Base-by-base conservation (phyloP, 2,888 invertebrate species). In the Enoplolaimus lenunculus region DNA sequence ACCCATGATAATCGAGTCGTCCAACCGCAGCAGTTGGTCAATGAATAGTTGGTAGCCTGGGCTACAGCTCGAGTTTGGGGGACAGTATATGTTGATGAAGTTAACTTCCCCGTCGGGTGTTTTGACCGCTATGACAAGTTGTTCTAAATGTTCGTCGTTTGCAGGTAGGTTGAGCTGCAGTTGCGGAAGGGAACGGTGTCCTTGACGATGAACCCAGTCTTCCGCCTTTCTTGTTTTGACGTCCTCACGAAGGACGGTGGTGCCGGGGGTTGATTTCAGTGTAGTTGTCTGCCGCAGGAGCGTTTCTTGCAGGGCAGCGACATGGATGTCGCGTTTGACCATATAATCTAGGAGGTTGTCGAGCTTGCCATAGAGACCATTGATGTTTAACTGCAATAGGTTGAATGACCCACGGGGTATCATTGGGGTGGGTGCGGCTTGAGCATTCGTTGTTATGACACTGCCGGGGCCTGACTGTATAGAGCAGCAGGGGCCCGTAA, bases 291-390 rank as follows among this genome's bases (percentile, higher is more conserved):
- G 16, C 7, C 7, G n/a, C 13, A 62, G 62, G 7, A 13, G 7
- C 7, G 62, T n/a, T 31, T 62, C 62, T 62, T 62, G n/a, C 7
- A 62, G 7, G 28, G 62, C 62, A 62, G 62, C 62, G 7, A 62
- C 62, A 31, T 62, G 7, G 62, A 62, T 62, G n/a, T 62, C n/a
- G n/a, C n/a, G 62, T 29, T 13, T n/a, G 62, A 13, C n/a, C 28
- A 62, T 31, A 31, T 16, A 13, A 62, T 62, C 7, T 29, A 62
- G 28, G 7, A 62, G 62, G 7, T 62, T n/a, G 62, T 62, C 62
- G n/a, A 62, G 7, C n/a, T 62, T 62, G n/a, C 62, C 62, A 13
- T 7, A 3, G 7, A 62, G 62, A 13, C 62, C 62, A 31, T 62
- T 62, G 28, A 3, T 13, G 31, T 62, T 62, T 13, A 62, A 7